Evolutionary conservation across 1,140 invertebrate species (phyloP).

Genomic region (Pararge aegeria): DNA sequence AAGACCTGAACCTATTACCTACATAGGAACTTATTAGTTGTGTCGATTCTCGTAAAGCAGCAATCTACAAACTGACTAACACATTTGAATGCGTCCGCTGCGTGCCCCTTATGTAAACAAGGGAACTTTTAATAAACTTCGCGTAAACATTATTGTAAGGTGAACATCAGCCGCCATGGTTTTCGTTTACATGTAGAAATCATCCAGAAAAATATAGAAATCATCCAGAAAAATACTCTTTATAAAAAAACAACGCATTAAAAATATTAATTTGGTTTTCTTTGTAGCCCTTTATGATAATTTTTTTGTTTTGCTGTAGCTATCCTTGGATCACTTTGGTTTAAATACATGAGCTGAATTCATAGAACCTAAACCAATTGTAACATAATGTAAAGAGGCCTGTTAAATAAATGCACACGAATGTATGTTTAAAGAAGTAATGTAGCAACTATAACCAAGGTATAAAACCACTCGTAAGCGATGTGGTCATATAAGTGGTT

Average conservation of each 20-base stretch:
- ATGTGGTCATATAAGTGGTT: no score
- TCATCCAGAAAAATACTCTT: background rate
- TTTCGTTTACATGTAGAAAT: background rate
- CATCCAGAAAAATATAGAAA: background rate
- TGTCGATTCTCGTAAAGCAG: constrained; percentile 13
- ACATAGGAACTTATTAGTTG: background rate
- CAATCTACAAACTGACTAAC: constrained; percentile 14
- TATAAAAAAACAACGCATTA: background rate
- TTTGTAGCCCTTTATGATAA: background rate
- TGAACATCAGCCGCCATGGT: background rate
- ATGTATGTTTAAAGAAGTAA: no score
- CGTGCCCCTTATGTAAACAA: constrained; percentile 55
- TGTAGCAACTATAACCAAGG: no score
- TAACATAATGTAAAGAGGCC: no score
- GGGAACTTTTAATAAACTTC: constrained; percentile 44
- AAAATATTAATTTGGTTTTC: background rate
- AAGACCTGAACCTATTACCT: no score
- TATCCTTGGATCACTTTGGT: no score
- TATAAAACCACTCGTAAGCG: no score
- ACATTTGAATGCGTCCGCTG: constrained; percentile 32
- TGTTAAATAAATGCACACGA: no score
- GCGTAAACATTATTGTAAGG: constrained; percentile 40
- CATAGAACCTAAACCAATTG: no score
- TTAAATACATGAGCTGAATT: no score
- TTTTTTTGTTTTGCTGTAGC: background rate